These are phyloP conservation scores for Halocaridina rubra DNA, from an alignment of 2,888 invertebrate species.

Conservation along the genomic window DNA sequence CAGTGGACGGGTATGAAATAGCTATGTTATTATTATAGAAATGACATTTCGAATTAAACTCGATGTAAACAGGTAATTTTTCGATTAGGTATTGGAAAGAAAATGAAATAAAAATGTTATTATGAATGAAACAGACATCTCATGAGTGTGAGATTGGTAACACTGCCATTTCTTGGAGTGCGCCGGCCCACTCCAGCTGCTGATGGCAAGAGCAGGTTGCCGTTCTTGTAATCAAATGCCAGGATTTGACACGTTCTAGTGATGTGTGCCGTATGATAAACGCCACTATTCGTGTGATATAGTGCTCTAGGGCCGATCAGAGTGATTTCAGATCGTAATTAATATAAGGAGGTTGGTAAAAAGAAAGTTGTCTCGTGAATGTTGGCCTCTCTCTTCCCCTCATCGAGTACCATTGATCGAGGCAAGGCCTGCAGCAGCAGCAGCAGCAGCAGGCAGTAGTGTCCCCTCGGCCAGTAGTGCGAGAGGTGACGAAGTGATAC, in stretches of 20 bases:
- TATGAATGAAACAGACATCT: background rate
- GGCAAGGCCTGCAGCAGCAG: background rate
- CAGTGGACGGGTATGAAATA: too few relatives aligned
- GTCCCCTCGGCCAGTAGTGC: constrained; percentile 59
- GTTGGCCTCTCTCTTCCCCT: constrained; percentile 52
- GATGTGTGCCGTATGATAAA: background rate
- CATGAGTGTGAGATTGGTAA: constrained; percentile 21
- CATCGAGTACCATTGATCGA: constrained; percentile 57
- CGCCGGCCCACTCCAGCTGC: constrained; percentile 50
- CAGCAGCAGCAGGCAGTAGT: too few relatives aligned
- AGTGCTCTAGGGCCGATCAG: background rate
- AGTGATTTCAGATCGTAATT: background rate
- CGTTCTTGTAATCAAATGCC: constrained; percentile 26
- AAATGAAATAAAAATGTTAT: background rate
- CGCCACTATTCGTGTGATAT: background rate
- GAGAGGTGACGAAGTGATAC: constrained; percentile 48
- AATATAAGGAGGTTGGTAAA: background rate
- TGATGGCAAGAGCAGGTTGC: constrained; percentile 52
- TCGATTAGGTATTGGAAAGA: background rate
- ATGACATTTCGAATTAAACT: too few relatives aligned
- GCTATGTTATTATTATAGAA: too few relatives aligned
- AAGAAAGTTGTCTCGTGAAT: constrained; percentile 30
- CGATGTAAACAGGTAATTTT: too few relatives aligned
- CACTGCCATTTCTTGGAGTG: constrained; percentile 21
- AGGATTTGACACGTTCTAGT: background rate